Evolutionary conservation across 2,113 vertebrate genomes (phyloP).

Genomic region (Entelurus aequoreus): DNA sequence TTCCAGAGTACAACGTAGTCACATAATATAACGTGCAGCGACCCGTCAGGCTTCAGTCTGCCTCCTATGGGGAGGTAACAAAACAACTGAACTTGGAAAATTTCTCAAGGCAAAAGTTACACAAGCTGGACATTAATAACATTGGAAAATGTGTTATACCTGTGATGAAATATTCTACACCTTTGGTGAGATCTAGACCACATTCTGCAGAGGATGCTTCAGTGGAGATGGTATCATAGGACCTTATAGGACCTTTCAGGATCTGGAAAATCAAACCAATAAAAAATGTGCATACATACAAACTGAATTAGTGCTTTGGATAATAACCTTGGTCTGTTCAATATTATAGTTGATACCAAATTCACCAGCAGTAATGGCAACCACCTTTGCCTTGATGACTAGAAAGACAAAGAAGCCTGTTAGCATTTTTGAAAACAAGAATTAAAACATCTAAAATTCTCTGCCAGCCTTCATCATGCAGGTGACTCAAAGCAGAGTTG

Average conservation of each 20-base stretch:
- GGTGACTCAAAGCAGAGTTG: no score
- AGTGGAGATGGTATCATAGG: constrained; percentile 84
- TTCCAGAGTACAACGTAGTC: constrained; percentile 89
- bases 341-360: not conserved
- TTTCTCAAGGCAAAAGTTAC: no score
- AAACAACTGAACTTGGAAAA: no score
- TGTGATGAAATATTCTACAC: constrained; percentile 88
- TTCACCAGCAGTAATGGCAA: not conserved
- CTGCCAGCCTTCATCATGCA: no score
- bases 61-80: constrained; percentile 59
- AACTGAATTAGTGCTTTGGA: not conserved
- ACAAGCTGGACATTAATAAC: no score
- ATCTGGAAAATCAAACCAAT: constrained; percentile 69
- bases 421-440: no score
- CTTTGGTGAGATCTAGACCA: constrained; percentile 80
- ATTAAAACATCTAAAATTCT: no score
- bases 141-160: constrained; percentile 61
- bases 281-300: not conserved
- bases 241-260: constrained; percentile 85
- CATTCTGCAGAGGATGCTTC: constrained; percentile 72
- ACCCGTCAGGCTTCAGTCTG: constrained; percentile 79
- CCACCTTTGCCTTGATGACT: not conserved
- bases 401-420: not conserved
- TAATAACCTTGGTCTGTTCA: not conserved
- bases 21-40: constrained; percentile 82